Conservation (phyloP, 2,797 vertebrate genomes). For the Chelon labrosus region DNA sequence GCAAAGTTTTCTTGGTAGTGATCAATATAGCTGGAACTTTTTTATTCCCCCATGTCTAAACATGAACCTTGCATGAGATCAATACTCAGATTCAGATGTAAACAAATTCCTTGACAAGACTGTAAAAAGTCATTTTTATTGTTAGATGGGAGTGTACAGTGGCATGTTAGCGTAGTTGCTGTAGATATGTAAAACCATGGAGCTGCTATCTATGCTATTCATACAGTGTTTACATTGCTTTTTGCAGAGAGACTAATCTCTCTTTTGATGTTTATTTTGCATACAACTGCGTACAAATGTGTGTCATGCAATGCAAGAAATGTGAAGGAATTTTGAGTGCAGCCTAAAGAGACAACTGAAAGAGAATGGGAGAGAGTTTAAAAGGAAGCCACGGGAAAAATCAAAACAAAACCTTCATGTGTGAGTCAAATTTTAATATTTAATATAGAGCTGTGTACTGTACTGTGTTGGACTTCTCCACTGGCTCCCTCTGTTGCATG, state of each 20-base stretch:
- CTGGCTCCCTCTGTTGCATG: conserved; percentile 61
- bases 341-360: conserved; percentile 2
- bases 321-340: background rate
- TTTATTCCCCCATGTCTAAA: background rate
- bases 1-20: background rate
- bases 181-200: conserved; percentile 1
- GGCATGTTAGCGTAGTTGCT: background rate
- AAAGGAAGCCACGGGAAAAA: background rate
- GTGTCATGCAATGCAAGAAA: conserved; percentile 4
- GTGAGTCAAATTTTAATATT: background rate
- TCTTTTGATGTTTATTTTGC: conserved; percentile 42
- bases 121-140: conserved; percentile 6
- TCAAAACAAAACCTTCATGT: background rate
- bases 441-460: background rate
- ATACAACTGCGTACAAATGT: conserved; percentile 14
- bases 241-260: conserved; percentile 17
- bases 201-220: conserved; percentile 5
- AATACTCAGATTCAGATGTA: conserved; percentile 5
- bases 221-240: conserved; percentile 26
- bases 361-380: background rate
- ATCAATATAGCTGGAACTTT: background rate
- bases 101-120: conserved; percentile 17
- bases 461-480: conserved; percentile 5
- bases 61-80: background rate
- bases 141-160: background rate